Evolutionary conservation across 2,888 invertebrate species (phyloP), one percentile per base, ranked within the genome.

Genomic region (Laspeyria flexula): DNA sequence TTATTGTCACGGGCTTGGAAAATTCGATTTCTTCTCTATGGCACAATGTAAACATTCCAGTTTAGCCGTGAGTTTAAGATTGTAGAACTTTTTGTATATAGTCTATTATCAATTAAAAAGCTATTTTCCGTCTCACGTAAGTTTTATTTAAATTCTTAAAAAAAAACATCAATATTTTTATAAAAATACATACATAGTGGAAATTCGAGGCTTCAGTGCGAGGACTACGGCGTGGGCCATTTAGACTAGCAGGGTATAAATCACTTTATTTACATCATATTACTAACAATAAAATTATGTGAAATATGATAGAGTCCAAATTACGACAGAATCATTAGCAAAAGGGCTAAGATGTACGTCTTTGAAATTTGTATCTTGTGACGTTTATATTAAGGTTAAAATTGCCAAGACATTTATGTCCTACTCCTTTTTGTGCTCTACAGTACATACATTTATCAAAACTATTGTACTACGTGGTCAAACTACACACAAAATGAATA

Each of bases 141-240:
- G 55, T 73, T 83, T 83, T 79, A 80, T 81, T 79, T 40, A 65
- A 65, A 58, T 71, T 57, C 60, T 75, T 75, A 66, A 63, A 73
- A 18, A n/a, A n/a, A 51, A 77, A 82, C 67, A 74, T 67, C 49
- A 73, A 80, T 75, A 78, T 66, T 58, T 44, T 42, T 73, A 52
- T 81, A 80, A 85, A 86, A 84, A 85, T 84, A 87, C 77, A 79
- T 51, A 58, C 54, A 54, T 67, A 33, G 13, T 16, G 6, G 29
- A 16, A 83, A 87, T 85, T 87, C 80, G 82, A 86, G 81, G 76
- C 55, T 60, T 83, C 77, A 81, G 77, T 81, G 77, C 76, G 56
- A 31, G 35, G 42, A 37, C 49, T 43, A 56, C 45, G n/a, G 37
- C 27, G 41, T 34, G 43, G 43, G 21, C 16, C 15, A 11, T 43